These are phyloP conservation scores for Pyrocoelia pectoralis DNA, from an alignment of 2,888 invertebrate species.

Conservation along the genomic window DNA sequence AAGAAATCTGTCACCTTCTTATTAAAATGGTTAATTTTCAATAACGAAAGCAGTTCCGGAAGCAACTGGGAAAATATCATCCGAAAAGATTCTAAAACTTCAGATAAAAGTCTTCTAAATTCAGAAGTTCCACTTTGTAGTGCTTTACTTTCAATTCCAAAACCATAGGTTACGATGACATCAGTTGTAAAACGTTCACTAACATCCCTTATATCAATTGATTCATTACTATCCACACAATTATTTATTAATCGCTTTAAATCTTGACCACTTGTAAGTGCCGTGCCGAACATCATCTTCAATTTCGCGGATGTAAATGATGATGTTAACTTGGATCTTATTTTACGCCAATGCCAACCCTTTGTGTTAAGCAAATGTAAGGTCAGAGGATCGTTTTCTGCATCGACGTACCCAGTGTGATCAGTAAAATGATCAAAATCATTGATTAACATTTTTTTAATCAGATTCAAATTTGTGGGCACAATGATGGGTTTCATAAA, in stretches of 20 bases:
- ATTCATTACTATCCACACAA: constrained; percentile 4
- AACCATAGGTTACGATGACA: too few relatives aligned
- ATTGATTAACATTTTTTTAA: too few relatives aligned
- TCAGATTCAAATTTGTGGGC: too few relatives aligned
- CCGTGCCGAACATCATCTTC: constrained; percentile 67
- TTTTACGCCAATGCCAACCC: constrained; percentile 67
- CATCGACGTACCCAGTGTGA: too few relatives aligned
- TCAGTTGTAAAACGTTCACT: too few relatives aligned
- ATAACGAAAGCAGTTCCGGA: constrained; percentile 20
- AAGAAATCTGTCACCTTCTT: constrained; percentile 43
- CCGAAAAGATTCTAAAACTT: constrained; percentile 52
- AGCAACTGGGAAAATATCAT: constrained; percentile 38
- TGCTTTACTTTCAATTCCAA: too few relatives aligned
- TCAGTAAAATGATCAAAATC: too few relatives aligned
- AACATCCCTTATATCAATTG: constrained; percentile 54
- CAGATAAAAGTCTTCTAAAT: constrained; percentile 67
- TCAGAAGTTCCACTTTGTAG: too few relatives aligned
- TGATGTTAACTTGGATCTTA: constrained; percentile 70
- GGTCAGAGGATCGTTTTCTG: constrained; percentile 50
- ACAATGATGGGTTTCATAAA: too few relatives aligned
- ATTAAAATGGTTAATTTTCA: constrained; percentile 33
- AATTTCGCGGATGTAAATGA: constrained; percentile 57
- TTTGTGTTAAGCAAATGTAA: constrained; percentile 64
- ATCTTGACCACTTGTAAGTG: constrained; percentile 56
- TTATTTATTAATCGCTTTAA: constrained; percentile 13